phyloP scores from a whole-genome alignment of 2,888 invertebrate species.

The Venustoraphidia nigricollis region DNA sequence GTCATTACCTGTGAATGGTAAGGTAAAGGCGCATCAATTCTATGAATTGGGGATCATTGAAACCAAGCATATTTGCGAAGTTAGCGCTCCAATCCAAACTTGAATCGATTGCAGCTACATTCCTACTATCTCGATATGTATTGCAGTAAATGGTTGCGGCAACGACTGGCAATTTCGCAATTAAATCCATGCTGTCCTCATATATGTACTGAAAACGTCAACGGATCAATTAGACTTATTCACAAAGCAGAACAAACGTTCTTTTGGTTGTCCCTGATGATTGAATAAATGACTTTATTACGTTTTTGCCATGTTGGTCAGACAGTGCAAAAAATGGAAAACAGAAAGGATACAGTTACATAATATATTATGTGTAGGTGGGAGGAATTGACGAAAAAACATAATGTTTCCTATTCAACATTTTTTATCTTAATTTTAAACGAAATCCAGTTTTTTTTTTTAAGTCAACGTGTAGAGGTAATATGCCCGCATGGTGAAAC shows the following conservation, averaged over 20 bases:
- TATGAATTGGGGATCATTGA: conserved; percentile 65
- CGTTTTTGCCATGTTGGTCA: not conserved
- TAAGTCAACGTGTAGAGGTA: too few species aligned
- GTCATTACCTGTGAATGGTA: conserved; percentile 62
- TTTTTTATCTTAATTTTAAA: too few species aligned
- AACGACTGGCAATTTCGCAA: conserved; percentile 86
- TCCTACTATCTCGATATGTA: conserved; percentile 67
- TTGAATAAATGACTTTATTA: conserved; percentile 3
- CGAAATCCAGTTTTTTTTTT: too few species aligned
- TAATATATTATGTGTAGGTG: too few species aligned
- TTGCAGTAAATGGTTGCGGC: conserved; percentile 92
- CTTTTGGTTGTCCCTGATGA: too few species aligned
- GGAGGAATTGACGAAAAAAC: too few species aligned
- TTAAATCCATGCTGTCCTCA: conserved; percentile 89
- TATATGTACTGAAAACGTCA: conserved; percentile 45
- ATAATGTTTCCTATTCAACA: too few species aligned
- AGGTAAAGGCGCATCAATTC: conserved; percentile 88
- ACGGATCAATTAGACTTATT: not conserved
- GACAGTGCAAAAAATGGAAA: not conserved
- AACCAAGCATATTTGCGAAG: conserved; percentile 84
- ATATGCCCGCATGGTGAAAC: too few species aligned
- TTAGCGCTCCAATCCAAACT: conserved; percentile 88
- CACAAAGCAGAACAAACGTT: not conserved
- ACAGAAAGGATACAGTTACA: not conserved
- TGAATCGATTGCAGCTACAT: conserved; percentile 76